Conservation (phyloP, 2,888 invertebrate species). For the Diadromus collaris region DNA sequence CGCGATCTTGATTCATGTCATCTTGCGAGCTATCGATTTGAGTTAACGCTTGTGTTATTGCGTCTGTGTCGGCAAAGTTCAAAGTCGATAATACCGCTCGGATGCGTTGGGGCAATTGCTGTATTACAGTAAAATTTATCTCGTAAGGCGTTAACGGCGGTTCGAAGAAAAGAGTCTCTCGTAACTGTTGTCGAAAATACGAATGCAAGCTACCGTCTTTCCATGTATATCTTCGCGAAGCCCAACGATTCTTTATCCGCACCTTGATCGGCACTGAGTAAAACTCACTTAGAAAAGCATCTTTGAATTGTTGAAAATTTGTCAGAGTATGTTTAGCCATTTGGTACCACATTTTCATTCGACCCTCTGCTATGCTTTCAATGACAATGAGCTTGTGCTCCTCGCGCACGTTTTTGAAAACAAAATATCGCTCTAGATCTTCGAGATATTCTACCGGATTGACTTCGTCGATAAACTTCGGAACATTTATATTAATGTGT, state of each 20-base stretch:
- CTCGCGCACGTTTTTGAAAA: slow-evolving; percentile 36
- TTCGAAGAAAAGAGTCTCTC: slow-evolving; percentile 42
- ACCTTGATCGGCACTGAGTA: slow-evolving; percentile 50
- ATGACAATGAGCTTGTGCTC: slow-evolving; percentile 25
- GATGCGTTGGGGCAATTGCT: slow-evolving; percentile 48
- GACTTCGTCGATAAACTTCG: slow-evolving; percentile 42
- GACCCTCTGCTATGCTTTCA: slow-evolving; percentile 45
- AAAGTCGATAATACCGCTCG: slow-evolving; percentile 31
- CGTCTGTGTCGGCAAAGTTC: slow-evolving; percentile 21
- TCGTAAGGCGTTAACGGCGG: slow-evolving; percentile 47
- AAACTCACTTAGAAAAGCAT: slow-evolving; percentile 39
- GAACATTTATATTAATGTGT: slow-evolving; percentile 42
- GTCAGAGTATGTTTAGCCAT: slow-evolving; percentile 12
- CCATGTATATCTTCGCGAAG: slow-evolving; percentile 18
- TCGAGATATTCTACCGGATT: slow-evolving; percentile 47
- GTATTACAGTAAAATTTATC: slow-evolving; percentile 54
- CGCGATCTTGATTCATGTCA: neutral
- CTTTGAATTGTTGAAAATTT: slow-evolving; percentile 35
- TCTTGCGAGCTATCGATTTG: slow-evolving; percentile 14
- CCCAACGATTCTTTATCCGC: slow-evolving; percentile 37
- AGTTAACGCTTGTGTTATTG: slow-evolving; percentile 36
- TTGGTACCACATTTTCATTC: slow-evolving; percentile 48
- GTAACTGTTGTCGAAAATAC: slow-evolving; percentile 52
- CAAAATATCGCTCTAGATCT: slow-evolving; percentile 42
- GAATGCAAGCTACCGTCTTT: slow-evolving; percentile 45